Conservation (phyloP, 2,888 invertebrate species). For the Hermaeophaga mercurialis region DNA sequence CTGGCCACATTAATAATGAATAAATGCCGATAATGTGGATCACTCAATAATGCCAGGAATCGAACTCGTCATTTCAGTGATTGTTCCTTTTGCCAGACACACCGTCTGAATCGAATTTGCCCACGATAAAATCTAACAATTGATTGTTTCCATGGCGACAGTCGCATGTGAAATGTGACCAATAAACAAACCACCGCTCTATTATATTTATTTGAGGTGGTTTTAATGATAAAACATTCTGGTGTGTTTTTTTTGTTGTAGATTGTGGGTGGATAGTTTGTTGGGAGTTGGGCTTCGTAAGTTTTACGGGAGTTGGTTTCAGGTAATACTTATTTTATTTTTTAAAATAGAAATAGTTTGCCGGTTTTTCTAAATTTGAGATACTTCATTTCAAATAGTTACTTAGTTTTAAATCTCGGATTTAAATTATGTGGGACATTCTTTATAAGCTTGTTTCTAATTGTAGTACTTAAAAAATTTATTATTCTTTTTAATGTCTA, state of each 20-base stretch:
- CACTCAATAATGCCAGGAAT: neutral
- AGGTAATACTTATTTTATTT: too few relatives aligned
- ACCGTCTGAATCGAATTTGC: neutral
- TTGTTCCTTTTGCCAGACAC: neutral
- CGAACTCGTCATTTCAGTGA: too few relatives aligned
- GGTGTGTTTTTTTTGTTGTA: slow-evolving; percentile 31
- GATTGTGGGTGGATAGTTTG: neutral
- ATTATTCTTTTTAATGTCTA: too few relatives aligned
- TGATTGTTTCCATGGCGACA: slow-evolving; percentile 48
- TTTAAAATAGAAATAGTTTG: too few relatives aligned
- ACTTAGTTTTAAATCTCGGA: too few relatives aligned
- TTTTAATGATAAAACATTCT: slow-evolving; percentile 49
- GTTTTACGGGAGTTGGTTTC: too few relatives aligned
- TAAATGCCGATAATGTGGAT: neutral
- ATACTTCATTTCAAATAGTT: too few relatives aligned
- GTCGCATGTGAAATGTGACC: slow-evolving; percentile 46
- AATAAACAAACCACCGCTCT: slow-evolving; percentile 48
- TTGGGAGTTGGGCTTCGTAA: too few relatives aligned
- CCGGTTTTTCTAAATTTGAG: too few relatives aligned
- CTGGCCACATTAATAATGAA: neutral
- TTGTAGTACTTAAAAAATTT: too few relatives aligned
- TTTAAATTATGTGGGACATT: too few relatives aligned
- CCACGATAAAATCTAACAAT: slow-evolving; percentile 33
- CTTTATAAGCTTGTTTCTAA: too few relatives aligned
- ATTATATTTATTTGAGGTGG: slow-evolving; percentile 40